Evolutionary conservation across 2,888 invertebrate genomes (phyloP).

Genomic region (Epinotia nisella): DNA sequence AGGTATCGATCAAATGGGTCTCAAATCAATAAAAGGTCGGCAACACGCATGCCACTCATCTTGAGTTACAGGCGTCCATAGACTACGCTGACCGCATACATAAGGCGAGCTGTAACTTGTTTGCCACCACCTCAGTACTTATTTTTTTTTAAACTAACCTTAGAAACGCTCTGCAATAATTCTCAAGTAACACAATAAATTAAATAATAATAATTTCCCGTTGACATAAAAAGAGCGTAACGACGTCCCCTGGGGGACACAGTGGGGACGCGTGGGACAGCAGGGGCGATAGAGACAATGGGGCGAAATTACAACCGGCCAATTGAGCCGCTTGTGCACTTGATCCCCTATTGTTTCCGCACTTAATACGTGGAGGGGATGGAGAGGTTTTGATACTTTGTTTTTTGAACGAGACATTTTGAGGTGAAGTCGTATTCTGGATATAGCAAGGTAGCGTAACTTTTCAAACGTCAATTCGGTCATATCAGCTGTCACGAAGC

Average conservation of each 20-base stretch:
- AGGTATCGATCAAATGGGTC: too few species aligned
- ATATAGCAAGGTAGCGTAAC: too few species aligned
- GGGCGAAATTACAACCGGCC: conserved; percentile 82
- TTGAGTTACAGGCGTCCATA: too few species aligned
- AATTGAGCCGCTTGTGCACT: conserved; percentile 80
- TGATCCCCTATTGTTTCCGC: conserved; percentile 83
- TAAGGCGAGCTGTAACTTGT: too few species aligned
- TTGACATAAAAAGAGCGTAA: conserved; percentile 70
- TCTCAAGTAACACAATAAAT: conserved; percentile 53
- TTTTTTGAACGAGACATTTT: neutral
- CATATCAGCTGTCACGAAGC: too few species aligned
- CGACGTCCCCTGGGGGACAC: conserved; percentile 65
- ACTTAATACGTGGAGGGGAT: conserved; percentile 59
- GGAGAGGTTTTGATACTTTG: conserved; percentile 58
- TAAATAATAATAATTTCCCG: conserved; percentile 65
- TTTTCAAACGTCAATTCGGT: too few species aligned
- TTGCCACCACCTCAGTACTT: too few species aligned
- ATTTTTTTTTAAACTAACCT: neutral
- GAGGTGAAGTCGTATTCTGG: too few species aligned
- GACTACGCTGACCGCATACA: too few species aligned
- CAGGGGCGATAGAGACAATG: conserved; percentile 75
- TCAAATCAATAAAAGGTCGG: too few species aligned
- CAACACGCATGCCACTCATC: too few species aligned
- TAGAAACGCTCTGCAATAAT: conserved; percentile 23
- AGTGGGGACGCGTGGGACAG: conserved; percentile 46